Evolutionary conservation across 2,797 vertebrate genomes (phyloP), one percentile per base, ranked within the genome.

Genomic region (Urocyon cinereoargenteus): DNA sequence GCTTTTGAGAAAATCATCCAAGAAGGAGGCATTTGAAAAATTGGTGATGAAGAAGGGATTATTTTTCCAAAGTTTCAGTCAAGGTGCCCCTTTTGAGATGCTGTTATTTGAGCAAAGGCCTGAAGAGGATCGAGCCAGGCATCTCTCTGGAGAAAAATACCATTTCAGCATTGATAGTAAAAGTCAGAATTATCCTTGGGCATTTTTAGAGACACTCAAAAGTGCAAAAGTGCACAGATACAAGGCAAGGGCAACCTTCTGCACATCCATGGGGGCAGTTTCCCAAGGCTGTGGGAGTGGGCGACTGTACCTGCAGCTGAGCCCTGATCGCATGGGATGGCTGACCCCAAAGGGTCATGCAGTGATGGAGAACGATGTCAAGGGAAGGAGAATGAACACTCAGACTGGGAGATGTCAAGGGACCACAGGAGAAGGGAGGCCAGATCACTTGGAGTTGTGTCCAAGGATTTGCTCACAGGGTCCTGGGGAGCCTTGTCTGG

Each of bases 361-460:
- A 9, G 6, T 11, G 6, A 40, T 34, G 19, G 64, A 15, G 22
- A 36, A 59, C 9, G 34, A 10, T 3, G 49, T 31, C 9, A 9
- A 21, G 22, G 9, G 10, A 21, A 79, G 31, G 6, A 4, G 3
- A 15, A 14, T 1, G 19, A 22, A 11, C 0, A 4, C 51, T 61
- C 9, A 18, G 36, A 12, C 28, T 26, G 59, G 26, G 78, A 31
- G 12, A 15, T 6, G 22, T 13, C 31, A 5, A 0, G 18, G 36
- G 15, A 14, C 11, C 31, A 4, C 13, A 26, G 6, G 19, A 19
- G 26, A 45, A 4, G n/a, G 2, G 10, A 10, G 0, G 1, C 28
- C 1, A 6, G 14, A 6, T 24, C 0, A 0, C 28, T 49, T 0
- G 0, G 34, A 6, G 51, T 49, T 62, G 28, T 28, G 31, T 10